Base-by-base conservation (phyloP, 2,888 invertebrate species). In the Notodonta ziczac region DNA sequence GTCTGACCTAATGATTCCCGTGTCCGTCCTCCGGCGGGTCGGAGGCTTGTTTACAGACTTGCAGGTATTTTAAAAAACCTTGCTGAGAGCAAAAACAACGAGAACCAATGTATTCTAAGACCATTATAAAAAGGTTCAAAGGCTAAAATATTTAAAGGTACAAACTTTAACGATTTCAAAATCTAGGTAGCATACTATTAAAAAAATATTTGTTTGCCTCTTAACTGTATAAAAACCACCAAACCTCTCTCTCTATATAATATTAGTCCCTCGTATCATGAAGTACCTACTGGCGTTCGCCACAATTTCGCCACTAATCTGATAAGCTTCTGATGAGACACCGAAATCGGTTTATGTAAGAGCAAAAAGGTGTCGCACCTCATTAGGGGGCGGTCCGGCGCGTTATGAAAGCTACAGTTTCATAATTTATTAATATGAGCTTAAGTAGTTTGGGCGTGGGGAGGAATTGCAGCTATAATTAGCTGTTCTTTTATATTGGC, bases 311-410 rank as follows among this genome's bases (percentile, higher is more conserved):
- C 72, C 76, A 72, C 76, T 83, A 86, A 86, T 86, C 85, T 82
- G 82, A 84, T 86, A 85, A 84, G 84, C 78, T 72, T 72, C 75
- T 83, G 81, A 84, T 80, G 84, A 83, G 78, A 72, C 69, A 65
- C 72, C 66, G 67, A 78, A 82, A 80, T 82, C 77, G 72, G 73
- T 82, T 81, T 80, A 73, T 75, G 73, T 66, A 67, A 69, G 60
- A 66, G 70, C 77, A 75, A 78, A 78, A 80, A 81, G 73, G 76
- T 76, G 67, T 55, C 55, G 12, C 39, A n/a, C 50, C 70, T 70
- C 73, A 72, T 72, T 77, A 72, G 61, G 62, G 65, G 62, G 64
- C 68, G 14, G 40, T 55, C 40, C 55, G 8, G 40, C 52, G 52
- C 32, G 16, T 35, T 16, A 16, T 50, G 16, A 12, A 8, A 50